A percentile compares a stretch with the other conserved stretches of the same genome.
These are phyloP conservation scores for Dicycla oo DNA, from an alignment of 2,888 invertebrate genomes.

Conservation along the genomic window DNA sequence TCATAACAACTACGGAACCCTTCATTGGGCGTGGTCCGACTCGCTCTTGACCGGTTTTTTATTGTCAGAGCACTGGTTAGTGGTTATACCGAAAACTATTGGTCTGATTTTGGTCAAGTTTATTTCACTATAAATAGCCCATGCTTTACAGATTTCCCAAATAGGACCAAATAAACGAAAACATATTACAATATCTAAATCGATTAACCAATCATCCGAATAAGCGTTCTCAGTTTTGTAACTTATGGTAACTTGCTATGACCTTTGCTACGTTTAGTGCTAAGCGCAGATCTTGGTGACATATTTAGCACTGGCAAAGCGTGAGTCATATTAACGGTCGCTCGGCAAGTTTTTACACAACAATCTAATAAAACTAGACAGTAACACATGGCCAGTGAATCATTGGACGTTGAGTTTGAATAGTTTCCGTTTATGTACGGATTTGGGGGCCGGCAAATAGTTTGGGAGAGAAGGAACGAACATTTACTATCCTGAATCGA, in stretches of 20 bases:
- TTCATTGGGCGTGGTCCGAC: too few species aligned
- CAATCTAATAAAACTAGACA: constrained; percentile 64
- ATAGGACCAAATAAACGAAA: constrained; percentile 1
- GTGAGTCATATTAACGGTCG: constrained; percentile 73
- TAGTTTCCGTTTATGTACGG: constrained; percentile 62
- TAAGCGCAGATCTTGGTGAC: constrained; percentile 62
- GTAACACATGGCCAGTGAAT: constrained; percentile 63
- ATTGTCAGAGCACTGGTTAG: too few species aligned
- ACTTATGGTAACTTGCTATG: constrained; percentile 49
- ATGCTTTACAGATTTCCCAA: background rate
- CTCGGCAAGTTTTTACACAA: constrained; percentile 64
- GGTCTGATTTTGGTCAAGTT: background rate
- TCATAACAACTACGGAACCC: too few species aligned
- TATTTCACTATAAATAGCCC: too few species aligned
- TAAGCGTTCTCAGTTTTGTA: constrained; percentile 30
- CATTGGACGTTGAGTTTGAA: constrained; percentile 61
- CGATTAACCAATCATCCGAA: constrained; percentile 23
- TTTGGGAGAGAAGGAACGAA: constrained; percentile 5
- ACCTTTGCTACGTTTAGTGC: constrained; percentile 61
- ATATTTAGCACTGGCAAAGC: constrained; percentile 55
- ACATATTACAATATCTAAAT: constrained; percentile 12
- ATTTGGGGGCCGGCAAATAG: constrained; percentile 35
- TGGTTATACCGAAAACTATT: background rate
- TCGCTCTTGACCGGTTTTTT: too few species aligned
- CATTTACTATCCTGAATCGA: constrained; percentile 4